Conservation (phyloP, 2,113 vertebrate genomes). For the Chloropsis cyanopogon region DNA sequence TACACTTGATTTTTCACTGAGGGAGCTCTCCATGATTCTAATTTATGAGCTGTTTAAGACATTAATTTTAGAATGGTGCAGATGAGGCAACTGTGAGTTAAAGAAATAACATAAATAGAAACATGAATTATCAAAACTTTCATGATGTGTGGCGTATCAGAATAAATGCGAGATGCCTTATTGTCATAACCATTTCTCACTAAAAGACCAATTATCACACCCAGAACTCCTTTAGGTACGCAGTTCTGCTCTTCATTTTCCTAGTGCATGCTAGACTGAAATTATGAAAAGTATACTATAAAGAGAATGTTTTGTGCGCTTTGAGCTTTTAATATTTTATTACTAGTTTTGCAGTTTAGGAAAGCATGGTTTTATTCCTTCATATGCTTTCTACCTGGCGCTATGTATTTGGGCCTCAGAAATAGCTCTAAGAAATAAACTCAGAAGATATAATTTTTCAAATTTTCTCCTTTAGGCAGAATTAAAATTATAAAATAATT, state of each 20-base stretch:
- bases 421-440: background rate
- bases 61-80: background rate
- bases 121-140: slow-evolving; percentile 8
- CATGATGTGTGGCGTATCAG: background rate
- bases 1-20: background rate
- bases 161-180: background rate
- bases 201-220: background rate
- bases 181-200: background rate
- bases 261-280: background rate
- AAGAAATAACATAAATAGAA: background rate
- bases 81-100: background rate
- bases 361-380: background rate
- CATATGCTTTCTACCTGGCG: background rate
- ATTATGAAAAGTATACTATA: background rate
- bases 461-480: background rate
- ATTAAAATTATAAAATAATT: background rate
- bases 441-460: background rate
- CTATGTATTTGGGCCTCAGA: background rate
- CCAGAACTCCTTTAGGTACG: background rate
- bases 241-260: background rate
- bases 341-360: background rate
- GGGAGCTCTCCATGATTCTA: background rate
- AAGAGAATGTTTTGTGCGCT: background rate
- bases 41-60: background rate
- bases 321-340: background rate